Base-by-base conservation (phyloP, 2,888 invertebrate species). In the Spodoptera picta region DNA sequence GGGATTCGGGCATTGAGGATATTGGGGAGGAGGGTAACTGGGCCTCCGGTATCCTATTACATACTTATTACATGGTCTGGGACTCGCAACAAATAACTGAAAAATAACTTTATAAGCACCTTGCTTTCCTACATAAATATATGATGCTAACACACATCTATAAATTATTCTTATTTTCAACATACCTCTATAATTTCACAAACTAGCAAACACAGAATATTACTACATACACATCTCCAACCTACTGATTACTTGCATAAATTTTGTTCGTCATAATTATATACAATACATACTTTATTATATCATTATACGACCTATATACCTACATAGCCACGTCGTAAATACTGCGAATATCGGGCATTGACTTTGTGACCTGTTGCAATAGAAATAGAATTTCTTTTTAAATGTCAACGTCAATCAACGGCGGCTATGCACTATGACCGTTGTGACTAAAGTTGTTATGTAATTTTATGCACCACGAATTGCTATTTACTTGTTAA, bases 331-430 rank as follows among this genome's bases (percentile, higher is more conserved):
- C 58, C 52, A 60, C 46, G 53, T 19, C 27, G 63, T 9, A 42
- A 44, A 54, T 36, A 12, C 60, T 50, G 19, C 45, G 59, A 5
- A 44, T 54, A 14, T 56, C 53, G 66, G 63, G 78, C 70, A 67
- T 51, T 62, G 59, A 60, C 69, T 69, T 65, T 68, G 36, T 74
- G 81, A 80, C 77, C 82, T 66, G 60, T 81, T 75, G 71, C 79
- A 79, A 73, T 68, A 62, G 57, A 75, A 79, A 73, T 68, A 62
- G 57, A 75, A 56, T 75, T 75, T 71, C 60, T 53, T 66, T 65
- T 45, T 53, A 81, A 85, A 86, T 79, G 83, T 71, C 85, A 56
- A 45, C 65, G 81, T 85, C 86, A 81, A 83, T 85, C 87, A 84
- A 42, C 10, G 6, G 45, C 14, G 41, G 44, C 42, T 31, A 11